Evolutionary conservation across 2,797 vertebrate species (phyloP).

Genomic region (Chiroxiphia lanceolata): DNA sequence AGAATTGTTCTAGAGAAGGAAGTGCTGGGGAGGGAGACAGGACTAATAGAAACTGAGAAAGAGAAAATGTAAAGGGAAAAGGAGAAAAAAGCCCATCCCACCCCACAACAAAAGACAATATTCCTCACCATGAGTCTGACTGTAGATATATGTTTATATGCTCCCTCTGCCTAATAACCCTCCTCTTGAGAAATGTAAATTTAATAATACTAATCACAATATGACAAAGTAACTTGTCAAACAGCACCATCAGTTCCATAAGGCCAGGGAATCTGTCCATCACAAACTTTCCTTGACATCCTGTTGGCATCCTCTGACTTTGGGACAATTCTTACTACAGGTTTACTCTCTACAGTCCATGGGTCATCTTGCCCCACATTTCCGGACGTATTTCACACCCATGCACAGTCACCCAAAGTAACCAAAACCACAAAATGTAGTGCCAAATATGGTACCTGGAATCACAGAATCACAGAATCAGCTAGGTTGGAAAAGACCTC

Average conservation of each 20-base stretch:
- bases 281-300: not conserved
- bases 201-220: not conserved
- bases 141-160: not conserved
- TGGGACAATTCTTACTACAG: not conserved
- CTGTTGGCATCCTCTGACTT: not conserved
- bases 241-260: not conserved
- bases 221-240: not conserved
- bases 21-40: not conserved
- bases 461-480: no score
- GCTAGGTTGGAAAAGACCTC: no score
- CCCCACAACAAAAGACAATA: not conserved
- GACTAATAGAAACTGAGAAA: not conserved
- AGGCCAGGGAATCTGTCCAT: not conserved
- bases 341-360: not conserved
- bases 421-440: not conserved
- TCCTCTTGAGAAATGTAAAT: not conserved
- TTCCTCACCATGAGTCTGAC: not conserved
- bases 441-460: not conserved
- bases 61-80: not conserved
- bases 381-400: not conserved
- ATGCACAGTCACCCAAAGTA: not conserved
- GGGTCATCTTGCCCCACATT: not conserved
- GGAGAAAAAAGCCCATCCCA: accelerated
- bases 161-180: not conserved
- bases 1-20: not conserved